Conservation (phyloP, 2,888 invertebrate species). For the Philereme transversata region DNA sequence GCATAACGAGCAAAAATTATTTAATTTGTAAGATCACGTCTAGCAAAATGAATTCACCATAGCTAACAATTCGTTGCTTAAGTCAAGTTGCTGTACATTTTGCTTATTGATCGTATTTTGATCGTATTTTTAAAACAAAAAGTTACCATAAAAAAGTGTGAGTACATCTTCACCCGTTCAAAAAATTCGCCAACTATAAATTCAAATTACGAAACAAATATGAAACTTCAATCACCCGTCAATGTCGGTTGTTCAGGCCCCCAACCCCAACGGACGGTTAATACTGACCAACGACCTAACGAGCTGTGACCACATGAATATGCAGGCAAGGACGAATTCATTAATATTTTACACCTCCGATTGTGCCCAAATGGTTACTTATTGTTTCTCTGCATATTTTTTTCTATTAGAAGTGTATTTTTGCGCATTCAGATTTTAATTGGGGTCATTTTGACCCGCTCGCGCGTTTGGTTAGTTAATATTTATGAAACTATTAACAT, state of each 20-base stretch:
- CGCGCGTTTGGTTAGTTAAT: too few relatives aligned
- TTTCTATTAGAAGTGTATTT: not conserved
- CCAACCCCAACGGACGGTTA: conserved; percentile 60
- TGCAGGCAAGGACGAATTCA: conserved; percentile 72
- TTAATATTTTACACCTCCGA: conserved; percentile 61
- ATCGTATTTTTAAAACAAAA: too few relatives aligned
- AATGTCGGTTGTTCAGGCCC: conserved; percentile 15
- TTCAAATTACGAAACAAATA: conserved; percentile 22
- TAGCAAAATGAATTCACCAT: too few relatives aligned
- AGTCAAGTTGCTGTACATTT: too few relatives aligned
- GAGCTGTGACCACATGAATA: conserved; percentile 80
- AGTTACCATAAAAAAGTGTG: too few relatives aligned
- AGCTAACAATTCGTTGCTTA: too few relatives aligned
- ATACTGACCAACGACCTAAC: conserved; percentile 79
- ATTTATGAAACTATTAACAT: too few relatives aligned
- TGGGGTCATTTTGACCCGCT: too few relatives aligned
- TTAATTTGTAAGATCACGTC: too few relatives aligned
- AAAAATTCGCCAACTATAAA: conserved; percentile 4
- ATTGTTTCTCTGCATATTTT: not conserved
- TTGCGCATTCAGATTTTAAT: too few relatives aligned
- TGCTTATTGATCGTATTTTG: too few relatives aligned
- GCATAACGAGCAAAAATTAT: too few relatives aligned
- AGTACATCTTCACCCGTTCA: not conserved
- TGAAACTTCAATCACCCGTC: conserved; percentile 27
- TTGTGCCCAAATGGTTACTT: conserved; percentile 16